These are phyloP conservation scores for Papilio aristodemus DNA, from an alignment of 1,140 invertebrate species.

Conservation along the genomic window DNA sequence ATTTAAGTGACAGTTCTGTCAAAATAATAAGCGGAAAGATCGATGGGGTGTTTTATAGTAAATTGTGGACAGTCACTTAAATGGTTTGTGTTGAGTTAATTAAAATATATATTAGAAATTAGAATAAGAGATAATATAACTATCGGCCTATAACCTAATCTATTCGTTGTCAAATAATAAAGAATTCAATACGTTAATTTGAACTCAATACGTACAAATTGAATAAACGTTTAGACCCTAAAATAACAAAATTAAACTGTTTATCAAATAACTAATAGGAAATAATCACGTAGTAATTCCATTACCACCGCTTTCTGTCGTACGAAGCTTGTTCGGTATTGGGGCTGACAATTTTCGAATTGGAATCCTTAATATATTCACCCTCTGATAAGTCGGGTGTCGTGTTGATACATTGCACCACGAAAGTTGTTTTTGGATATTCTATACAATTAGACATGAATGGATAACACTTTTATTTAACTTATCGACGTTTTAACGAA, in stretches of 20 bases:
- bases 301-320: constrained; percentile 63
- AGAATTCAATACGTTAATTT: constrained; percentile 9
- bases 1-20: not conserved
- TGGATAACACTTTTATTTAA: too few relatives aligned
- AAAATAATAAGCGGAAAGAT: constrained; percentile 14
- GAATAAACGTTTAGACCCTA: constrained; percentile 39
- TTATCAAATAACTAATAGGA: constrained; percentile 74
- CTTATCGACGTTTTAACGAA: too few relatives aligned
- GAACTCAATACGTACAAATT: constrained; percentile 32
- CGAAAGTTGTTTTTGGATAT: constrained; percentile 22
- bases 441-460: not conserved
- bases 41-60: constrained; percentile 22
- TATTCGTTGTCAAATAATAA: constrained; percentile 24
- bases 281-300: constrained; percentile 66
- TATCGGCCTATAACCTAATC: not conserved
- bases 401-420: constrained; percentile 36
- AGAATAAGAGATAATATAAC: too few relatives aligned
- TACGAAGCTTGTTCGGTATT: constrained; percentile 59
- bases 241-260: constrained; percentile 56
- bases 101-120: constrained; percentile 5
- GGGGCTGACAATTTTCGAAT: constrained; percentile 76
- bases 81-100: constrained; percentile 9
- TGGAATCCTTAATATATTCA: constrained; percentile 76
- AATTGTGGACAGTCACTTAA: constrained; percentile 12
- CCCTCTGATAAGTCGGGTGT: constrained; percentile 52